These are phyloP conservation scores for Nephrotoma flavescens DNA, from an alignment of 2,888 invertebrate genomes.

Conservation along the genomic window DNA sequence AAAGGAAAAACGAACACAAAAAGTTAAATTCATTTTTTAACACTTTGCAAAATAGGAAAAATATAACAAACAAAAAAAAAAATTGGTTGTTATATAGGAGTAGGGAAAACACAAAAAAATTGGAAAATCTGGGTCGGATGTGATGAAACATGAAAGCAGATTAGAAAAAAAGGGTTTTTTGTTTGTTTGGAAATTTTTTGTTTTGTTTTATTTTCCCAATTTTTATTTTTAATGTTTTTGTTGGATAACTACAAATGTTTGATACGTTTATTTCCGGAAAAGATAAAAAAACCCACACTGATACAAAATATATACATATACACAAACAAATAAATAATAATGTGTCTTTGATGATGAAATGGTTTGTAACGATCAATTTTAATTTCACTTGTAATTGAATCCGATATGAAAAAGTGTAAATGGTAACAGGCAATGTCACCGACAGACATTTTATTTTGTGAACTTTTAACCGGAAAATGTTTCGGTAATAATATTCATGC, in stretches of 20 bases:
- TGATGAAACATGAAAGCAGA: neutral
- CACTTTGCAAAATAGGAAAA: neutral
- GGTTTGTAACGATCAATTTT: too few species aligned
- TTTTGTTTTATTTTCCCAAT: neutral
- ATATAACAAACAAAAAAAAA: neutral
- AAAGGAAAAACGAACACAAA: neutral
- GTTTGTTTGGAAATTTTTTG: neutral
- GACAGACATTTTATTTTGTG: too few species aligned
- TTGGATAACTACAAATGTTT: neutral
- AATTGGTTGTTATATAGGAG: neutral
- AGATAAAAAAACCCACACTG: neutral
- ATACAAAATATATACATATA: too few species aligned
- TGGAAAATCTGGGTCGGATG: neutral
- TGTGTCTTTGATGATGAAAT: too few species aligned
- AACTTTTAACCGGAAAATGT: too few species aligned
- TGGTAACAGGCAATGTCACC: too few species aligned
- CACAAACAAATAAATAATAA: too few species aligned
- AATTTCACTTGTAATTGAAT: too few species aligned
- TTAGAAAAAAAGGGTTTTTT: neutral
- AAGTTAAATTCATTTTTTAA: neutral
- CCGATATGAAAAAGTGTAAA: too few species aligned
- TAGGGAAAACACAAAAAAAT: neutral
- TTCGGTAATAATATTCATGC: too few species aligned
- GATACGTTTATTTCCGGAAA: neutral
- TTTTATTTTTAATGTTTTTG: neutral